Conservation (phyloP, 2,888 invertebrate genomes). For the Aporophyla nigra region DNA sequence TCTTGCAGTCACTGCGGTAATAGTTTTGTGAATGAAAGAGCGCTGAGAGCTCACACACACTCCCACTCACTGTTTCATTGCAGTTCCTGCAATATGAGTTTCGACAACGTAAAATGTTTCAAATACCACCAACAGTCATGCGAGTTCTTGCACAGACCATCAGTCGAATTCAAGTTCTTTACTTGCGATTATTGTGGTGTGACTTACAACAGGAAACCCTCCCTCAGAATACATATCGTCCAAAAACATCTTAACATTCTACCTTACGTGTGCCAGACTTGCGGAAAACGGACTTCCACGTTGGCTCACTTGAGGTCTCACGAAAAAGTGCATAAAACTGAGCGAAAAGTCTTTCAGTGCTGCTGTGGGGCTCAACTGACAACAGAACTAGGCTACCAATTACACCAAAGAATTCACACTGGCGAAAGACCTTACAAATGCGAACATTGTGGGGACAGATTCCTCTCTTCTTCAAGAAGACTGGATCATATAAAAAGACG, state of each 20-base stretch:
- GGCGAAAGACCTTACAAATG: constrained; percentile 84
- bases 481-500: constrained; percentile 83
- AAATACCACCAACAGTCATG: constrained; percentile 79
- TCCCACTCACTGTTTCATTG: constrained; percentile 82
- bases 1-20: constrained; percentile 78
- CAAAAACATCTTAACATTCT: constrained; percentile 84
- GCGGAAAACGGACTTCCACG: constrained; percentile 84
- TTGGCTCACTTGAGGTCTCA: constrained; percentile 80
- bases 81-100: constrained; percentile 75
- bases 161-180: constrained; percentile 61
- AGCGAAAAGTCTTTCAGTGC: constrained; percentile 78
- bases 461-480: constrained; percentile 83
- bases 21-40: constrained; percentile 77
- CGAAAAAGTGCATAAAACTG: constrained; percentile 75
- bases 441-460: constrained; percentile 80
- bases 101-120: constrained; percentile 82
- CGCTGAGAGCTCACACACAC: constrained; percentile 78
- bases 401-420: constrained; percentile 83
- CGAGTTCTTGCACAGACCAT: constrained; percentile 32
- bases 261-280: constrained; percentile 80
- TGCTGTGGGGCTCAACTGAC: constrained; percentile 81
- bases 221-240: constrained; percentile 81
- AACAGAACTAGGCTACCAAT: constrained; percentile 78
- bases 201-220: constrained; percentile 82
- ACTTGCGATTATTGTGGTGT: constrained; percentile 82